Percentiles rank a stretch among this genome's conserved stretches.
Evolutionary conservation across 2,888 invertebrate species (phyloP).

Genomic region (Megalurothrips usitatus): DNA sequence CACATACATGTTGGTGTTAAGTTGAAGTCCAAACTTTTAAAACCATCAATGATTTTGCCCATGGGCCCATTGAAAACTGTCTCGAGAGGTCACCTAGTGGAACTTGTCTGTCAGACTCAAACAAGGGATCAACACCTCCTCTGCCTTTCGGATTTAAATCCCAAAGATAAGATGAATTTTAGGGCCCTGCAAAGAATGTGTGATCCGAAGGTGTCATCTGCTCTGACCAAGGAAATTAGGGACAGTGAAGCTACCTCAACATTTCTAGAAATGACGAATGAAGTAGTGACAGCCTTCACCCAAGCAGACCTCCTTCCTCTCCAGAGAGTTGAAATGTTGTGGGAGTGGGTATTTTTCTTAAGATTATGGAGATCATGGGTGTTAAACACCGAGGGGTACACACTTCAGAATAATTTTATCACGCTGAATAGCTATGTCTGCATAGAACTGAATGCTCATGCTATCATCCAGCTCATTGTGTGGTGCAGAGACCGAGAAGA

Average conservation of each 20-base stretch:
- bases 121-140: background rate
- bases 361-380: background rate
- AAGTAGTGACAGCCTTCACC: background rate
- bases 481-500: background rate
- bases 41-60: background rate
- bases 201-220: background rate
- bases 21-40: background rate
- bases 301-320: background rate
- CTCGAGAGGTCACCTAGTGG: background rate
- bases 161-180: background rate
- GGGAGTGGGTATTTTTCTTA: background rate
- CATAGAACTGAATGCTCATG: background rate
- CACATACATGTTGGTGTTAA: background rate
- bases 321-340: background rate
- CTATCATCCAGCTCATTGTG: background rate
- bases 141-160: background rate
- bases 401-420: background rate
- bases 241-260: background rate
- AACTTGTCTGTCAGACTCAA: background rate
- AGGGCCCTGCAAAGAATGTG: background rate
- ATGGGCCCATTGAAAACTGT: background rate
- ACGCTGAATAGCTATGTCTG: background rate
- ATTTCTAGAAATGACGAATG: background rate
- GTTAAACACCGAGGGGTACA: background rate
- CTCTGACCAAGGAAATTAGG: background rate